Conservation (phyloP, 2,113 vertebrate species). For the Willisornis vidua region DNA sequence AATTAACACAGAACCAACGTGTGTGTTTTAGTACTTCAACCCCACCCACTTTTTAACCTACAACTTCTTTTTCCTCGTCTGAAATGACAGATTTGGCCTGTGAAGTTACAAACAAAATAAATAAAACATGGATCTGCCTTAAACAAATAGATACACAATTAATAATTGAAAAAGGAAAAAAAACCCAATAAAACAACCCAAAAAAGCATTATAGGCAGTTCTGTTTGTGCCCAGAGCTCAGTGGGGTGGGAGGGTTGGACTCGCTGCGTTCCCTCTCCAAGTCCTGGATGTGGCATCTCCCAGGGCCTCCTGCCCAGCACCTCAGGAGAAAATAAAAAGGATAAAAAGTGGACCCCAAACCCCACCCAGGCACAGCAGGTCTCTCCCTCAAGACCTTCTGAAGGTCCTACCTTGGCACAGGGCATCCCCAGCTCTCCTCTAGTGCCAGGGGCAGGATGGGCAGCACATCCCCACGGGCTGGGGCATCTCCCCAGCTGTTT, state of each 20-base stretch:
- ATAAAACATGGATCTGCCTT: not conserved
- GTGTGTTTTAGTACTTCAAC: not conserved
- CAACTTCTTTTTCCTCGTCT: not conserved
- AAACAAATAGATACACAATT: not conserved
- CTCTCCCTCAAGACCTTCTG: not conserved
- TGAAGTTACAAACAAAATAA: not conserved
- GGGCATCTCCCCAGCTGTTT: not conserved
- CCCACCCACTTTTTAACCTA: not conserved
- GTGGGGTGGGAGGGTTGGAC: rapidly evolving
- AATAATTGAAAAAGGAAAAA: not conserved
- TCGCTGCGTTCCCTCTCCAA: rapidly evolving
- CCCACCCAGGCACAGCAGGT: not conserved
- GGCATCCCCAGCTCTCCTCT: not conserved
- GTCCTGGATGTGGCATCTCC: not conserved
- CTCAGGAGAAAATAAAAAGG: not conserved
- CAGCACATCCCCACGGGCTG: not conserved
- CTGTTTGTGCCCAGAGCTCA: not conserved
- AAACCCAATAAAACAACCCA: not conserved
- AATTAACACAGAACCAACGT: rapidly evolving
- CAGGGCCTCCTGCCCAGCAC: not conserved
- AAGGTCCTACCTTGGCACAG: rapidly evolving
- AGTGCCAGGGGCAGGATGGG: rapidly evolving
- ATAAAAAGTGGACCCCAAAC: not conserved
- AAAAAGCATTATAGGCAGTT: not conserved
- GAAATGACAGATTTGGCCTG: not conserved